Evolutionary conservation across 1,140 invertebrate species (phyloP), one percentile per base, ranked within the genome.

Genomic region (Drosophila orosa): DNA sequence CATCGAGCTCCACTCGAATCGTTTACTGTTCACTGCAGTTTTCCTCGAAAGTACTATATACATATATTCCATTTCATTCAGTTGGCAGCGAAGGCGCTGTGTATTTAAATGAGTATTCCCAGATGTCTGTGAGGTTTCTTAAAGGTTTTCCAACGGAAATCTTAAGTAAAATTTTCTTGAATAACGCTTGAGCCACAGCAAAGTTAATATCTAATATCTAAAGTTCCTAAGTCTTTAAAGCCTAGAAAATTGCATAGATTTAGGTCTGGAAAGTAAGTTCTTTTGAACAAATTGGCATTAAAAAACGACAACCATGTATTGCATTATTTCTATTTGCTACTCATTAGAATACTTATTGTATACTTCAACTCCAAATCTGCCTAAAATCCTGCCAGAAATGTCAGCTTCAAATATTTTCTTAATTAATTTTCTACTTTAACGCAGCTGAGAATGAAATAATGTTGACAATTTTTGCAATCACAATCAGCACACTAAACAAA

Each of bases 381-480:
- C 31, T 25, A 29, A 44, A 44, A 35, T 29, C 15, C 15, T 6
- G 27, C 22, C 5, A 33, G 13, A n/a, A 8, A 27, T 50, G 31
- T 22, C 15, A 25, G 39, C 40, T 59, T 19, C 15, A 69, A 69
- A 57, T 57, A 69, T 69, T 76, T 76, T 76, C 39, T 61, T 69
- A 69, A 68, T 56, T 52, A 27, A 45, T 76, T 68, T 76, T 44
- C 27, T 15, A 35, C 47, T 74, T 35, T 22, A 72, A 42, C 27
- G 35, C 45, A 67, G 35, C 44, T 63, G 50, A 56, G 39, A 31
- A 76, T 69, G 37, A 77, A 72, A 60, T 78, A 78, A 78, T 78
- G 66, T 58, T 78, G 66, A 78, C 74, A 65, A 69, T 72, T 72
- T 78, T 78, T 54, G 72, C 35, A 59, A 63, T 54, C 52, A 77